Evolutionary conservation across 2,888 invertebrate species (phyloP).

Genomic region (Sycophila texana): DNA sequence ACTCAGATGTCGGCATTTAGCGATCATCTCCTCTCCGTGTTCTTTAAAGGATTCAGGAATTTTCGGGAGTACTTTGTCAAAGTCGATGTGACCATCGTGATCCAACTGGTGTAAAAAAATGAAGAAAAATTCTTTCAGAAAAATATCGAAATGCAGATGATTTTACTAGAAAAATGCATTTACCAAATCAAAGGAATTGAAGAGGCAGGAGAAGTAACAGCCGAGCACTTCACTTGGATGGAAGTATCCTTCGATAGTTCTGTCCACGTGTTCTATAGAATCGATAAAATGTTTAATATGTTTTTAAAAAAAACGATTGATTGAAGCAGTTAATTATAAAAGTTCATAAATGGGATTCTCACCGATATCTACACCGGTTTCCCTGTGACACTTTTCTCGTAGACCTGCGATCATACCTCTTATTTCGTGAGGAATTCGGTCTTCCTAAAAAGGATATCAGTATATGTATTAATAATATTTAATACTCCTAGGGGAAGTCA

Average conservation of each 20-base stretch:
- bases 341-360: neutral
- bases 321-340: neutral
- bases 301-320: neutral
- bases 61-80: conserved; percentile 18
- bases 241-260: conserved; percentile 54
- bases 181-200: conserved; percentile 51
- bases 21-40: conserved; percentile 49
- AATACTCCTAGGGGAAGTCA: no score
- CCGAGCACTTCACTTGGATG: conserved; percentile 53
- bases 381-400: conserved; percentile 50
- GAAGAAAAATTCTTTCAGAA: neutral
- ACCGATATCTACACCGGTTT: conserved; percentile 55
- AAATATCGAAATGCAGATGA: neutral
- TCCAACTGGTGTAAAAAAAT: conserved; percentile 39
- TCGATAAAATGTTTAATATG: no score
- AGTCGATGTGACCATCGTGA: conserved; percentile 48
- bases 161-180: neutral
- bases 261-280: conserved; percentile 59
- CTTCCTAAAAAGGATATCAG: conserved; percentile 24
- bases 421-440: conserved; percentile 38
- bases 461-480: no score
- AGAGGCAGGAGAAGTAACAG: conserved; percentile 55
- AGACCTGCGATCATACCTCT: conserved; percentile 18
- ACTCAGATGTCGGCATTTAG: conserved; percentile 46
- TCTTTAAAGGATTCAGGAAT: conserved; percentile 47